Base-by-base conservation (phyloP, 2,113 vertebrate species). In the Vimba vimba region DNA sequence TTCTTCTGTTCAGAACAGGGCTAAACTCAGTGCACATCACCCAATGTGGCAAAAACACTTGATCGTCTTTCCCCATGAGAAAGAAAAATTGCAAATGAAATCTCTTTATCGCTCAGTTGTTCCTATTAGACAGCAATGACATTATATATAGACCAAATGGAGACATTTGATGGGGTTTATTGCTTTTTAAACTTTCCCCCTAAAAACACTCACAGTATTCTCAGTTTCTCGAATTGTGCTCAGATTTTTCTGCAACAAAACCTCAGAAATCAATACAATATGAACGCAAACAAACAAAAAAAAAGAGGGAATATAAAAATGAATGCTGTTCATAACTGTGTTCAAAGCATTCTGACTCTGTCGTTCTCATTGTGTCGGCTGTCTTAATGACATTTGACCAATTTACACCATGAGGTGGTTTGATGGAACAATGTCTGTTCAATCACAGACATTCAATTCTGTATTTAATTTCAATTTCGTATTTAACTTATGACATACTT, bases 341-440 rank as follows among this genome's bases (percentile, higher is more conserved):
- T 73, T 73, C n/a, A 75, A 74, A 21, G 19, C 73, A 59, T 59
- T n/a, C 8, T 33, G 30, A 8, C 21, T 39, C 21, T 25, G 55
- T n/a, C 13, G 21, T 80, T 64, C n/a, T 62, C 36, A 62, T 5
- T 25, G 12, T 64, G 57, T 27, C n/a, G 27, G 59, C 57, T 64
- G 36, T 27, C 57, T n/a, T 79, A 21, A 50, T 76, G 45, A 52
- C 45, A 57, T 36, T 78, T 78, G 76, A 79, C 55, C 55, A n/a
- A 1, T 78, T 79, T 25, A 17, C 23, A 43, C 6, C 36, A 43
- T 62, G 77, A 43, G 36, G 17, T 45, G 13, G 12, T 21, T 25
- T 62, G 11, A 43, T 79, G 6, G 33, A 59, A n/a, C 57, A 79
- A 45, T 27, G 78, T 79, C 6, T 79, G 57, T 36, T 59, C 27